phyloP scores from a whole-genome alignment of 2,113 vertebrate genomes.

The Bostrychus sinensis region DNA sequence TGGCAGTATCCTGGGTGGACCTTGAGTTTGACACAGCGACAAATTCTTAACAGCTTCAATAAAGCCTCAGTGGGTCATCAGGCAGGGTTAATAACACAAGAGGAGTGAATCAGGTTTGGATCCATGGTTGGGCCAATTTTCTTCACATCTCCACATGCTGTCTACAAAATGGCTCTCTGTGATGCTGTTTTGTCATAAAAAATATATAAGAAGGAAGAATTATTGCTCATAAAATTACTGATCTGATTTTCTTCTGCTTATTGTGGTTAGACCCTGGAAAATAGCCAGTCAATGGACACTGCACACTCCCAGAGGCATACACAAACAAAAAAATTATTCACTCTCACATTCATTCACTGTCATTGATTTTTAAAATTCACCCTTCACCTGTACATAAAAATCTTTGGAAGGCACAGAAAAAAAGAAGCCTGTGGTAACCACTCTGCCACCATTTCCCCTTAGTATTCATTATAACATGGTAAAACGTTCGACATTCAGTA shows the following conservation, averaged over 20 bases:
- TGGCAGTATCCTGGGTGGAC: neutral
- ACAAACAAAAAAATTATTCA: neutral
- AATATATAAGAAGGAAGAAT: too few relatives aligned
- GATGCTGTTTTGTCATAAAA: too few relatives aligned
- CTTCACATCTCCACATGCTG: neutral
- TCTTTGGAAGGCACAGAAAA: neutral
- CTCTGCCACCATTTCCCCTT: too few relatives aligned
- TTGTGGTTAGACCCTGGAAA: too few relatives aligned
- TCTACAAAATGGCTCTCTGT: neutral
- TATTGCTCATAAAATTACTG: too few relatives aligned
- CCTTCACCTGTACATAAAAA: neutral
- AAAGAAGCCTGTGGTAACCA: too few relatives aligned
- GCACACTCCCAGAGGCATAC: too few relatives aligned
- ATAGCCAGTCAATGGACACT: too few relatives aligned
- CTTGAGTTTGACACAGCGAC: conserved; percentile 4
- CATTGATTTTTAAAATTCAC: neutral
- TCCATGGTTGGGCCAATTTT: neutral
- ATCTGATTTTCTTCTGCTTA: too few relatives aligned
- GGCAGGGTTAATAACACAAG: neutral
- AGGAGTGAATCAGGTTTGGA: neutral
- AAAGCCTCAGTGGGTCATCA: neutral
- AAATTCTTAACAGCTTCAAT: neutral
- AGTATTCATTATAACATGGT: too few relatives aligned
- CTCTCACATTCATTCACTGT: neutral
- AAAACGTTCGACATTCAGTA: too few relatives aligned